Base-by-base conservation (phyloP, 2,888 invertebrate genomes). In the Spodoptera exigua region DNA sequence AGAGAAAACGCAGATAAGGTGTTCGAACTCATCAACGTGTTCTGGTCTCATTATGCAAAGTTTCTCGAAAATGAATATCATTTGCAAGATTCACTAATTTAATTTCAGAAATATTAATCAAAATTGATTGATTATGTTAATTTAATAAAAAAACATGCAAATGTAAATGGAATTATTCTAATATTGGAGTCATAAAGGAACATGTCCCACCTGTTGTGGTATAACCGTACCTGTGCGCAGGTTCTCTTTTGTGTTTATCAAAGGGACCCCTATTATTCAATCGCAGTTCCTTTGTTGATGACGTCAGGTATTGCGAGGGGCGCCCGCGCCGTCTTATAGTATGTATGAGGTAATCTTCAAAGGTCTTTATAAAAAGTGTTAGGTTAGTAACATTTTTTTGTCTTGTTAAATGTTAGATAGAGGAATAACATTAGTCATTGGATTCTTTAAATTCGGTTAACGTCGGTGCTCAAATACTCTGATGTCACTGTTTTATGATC, bases 311-410 rank as follows among this genome's bases (percentile, higher is more conserved):
- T 37, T 63, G 70, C 77, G 76, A 79, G 81, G 82, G 84, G 82
- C 81, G 83, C 83, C 81, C 74, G 81, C 80, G 82, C 81, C 81
- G 74, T 27, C 27, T 61, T 45, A n/a, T n/a, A n/a, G 16, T 52
- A 61, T 63, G 74, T 70, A 88, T 91, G 90, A 91, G 85, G 89
- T 90, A 90, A 91, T 88, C 85, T 83, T 60, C 70, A 74, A 82
- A 79, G 70, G 78, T 80, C 75, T 64, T 74, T 71, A 80, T 60
- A 83, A 85, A 84, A 84, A 80, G 64, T 82, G 81, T 85, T 80
- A 79, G 76, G 62, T 80, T 75, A 70, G 76, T 70, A 63, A 63
- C 66, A 74, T 78, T 80, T 74, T 70, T 73, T 71, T 79, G 76
- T 69, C 78, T 81, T 72, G 78, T 82, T 74, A 77, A 72, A 77